Percentiles rank a stretch among this genome's conserved stretches.
Conservation (phyloP, 2,888 invertebrate genomes). For the Dryococelus australis region DNA sequence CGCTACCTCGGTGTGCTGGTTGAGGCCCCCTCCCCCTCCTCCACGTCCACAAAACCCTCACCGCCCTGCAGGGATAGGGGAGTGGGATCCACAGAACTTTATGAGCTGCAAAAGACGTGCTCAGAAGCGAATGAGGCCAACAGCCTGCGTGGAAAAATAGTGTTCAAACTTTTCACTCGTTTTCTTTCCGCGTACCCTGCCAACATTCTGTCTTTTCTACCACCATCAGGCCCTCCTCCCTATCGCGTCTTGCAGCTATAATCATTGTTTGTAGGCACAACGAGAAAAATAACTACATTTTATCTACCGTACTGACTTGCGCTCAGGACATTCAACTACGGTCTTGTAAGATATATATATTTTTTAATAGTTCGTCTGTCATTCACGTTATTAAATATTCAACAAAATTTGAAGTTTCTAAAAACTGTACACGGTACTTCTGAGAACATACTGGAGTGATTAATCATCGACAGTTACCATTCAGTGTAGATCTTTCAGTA, state of each 20-base stretch:
- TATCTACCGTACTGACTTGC: too few species aligned
- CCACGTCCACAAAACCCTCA: not conserved
- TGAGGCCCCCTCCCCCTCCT: not conserved
- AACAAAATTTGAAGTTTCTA: too few species aligned
- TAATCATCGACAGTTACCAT: too few species aligned
- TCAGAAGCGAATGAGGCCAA: constrained; percentile 39
- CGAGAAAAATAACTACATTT: not conserved
- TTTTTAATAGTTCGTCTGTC: too few species aligned
- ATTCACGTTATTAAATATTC: too few species aligned
- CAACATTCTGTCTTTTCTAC: not conserved
- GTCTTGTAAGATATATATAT: too few species aligned
- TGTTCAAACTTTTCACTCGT: constrained; percentile 5
- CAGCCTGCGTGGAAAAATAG: constrained; percentile 32
- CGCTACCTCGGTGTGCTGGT: not conserved
- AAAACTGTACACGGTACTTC: too few species aligned
- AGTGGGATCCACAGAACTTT: constrained; percentile 33
- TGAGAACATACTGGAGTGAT: too few species aligned
- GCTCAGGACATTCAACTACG: too few species aligned
- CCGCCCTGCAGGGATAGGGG: not conserved
- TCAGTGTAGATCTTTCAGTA: too few species aligned
- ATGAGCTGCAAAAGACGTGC: constrained; percentile 40
- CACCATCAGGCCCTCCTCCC: not conserved
- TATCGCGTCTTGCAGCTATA: not conserved
- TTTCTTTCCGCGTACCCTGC: not conserved
- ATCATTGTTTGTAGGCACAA: not conserved